phyloP scores from a whole-genome alignment of 2,797 vertebrate genomes.

The Serranus cabrilla region DNA sequence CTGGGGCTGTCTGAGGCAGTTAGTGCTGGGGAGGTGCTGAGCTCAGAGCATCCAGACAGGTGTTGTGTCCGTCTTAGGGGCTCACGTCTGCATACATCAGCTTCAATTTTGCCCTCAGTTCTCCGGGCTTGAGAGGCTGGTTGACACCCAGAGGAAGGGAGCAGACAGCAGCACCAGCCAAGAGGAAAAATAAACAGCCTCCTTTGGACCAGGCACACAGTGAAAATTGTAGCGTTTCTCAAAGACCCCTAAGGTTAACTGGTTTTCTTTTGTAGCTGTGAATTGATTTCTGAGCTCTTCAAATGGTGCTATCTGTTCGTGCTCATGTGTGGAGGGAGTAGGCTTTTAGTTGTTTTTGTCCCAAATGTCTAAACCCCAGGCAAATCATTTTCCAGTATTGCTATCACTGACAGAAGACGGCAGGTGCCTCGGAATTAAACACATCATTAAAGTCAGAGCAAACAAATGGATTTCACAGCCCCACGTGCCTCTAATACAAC shows the following conservation, averaged over 20 bases:
- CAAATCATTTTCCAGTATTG: slow-evolving; percentile 43
- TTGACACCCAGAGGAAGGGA: slow-evolving; percentile 45
- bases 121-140: slow-evolving; percentile 35
- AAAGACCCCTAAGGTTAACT: slow-evolving; percentile 57
- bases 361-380: slow-evolving; percentile 44
- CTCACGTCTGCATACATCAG: slow-evolving; percentile 74
- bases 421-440: slow-evolving; percentile 37
- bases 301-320: slow-evolving; percentile 14
- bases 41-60: slow-evolving; percentile 65
- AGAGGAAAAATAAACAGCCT: slow-evolving; percentile 41
- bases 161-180: slow-evolving; percentile 31
- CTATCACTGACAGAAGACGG: slow-evolving; percentile 32
- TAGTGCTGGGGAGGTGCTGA: slow-evolving; percentile 56
- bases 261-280: slow-evolving; percentile 47
- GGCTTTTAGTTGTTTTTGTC: slow-evolving; percentile 29
- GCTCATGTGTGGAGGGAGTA: slow-evolving; percentile 11
- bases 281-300: slow-evolving; percentile 48
- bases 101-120: slow-evolving; percentile 71
- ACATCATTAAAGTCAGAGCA: slow-evolving; percentile 35
- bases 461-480: slow-evolving; percentile 36
- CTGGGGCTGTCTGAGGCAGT: slow-evolving; percentile 65
- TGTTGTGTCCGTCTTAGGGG: slow-evolving; percentile 67
- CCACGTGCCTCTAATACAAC: slow-evolving; percentile 1
- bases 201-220: slow-evolving; percentile 31
- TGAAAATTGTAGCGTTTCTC: slow-evolving; percentile 54